Base-by-base conservation (phyloP, 30 jellyfish, hydroid and myxozoan species). In the Turritopsis dohrnii region DNA sequence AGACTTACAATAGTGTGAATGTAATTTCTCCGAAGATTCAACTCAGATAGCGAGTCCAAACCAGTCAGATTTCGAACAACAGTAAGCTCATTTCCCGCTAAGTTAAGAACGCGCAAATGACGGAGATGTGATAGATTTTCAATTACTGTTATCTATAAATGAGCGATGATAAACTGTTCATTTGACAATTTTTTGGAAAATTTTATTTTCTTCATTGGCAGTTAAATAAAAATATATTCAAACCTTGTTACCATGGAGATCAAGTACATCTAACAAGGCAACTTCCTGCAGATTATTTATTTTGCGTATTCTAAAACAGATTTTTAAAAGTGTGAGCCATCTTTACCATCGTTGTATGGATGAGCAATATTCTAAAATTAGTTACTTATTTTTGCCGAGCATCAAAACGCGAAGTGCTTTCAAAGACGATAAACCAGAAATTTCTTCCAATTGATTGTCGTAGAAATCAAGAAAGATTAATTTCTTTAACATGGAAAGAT, bases 161-260 rank as follows among this genome's bases (percentile, higher is more conserved):
- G 30, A 69, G 19, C 23, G 19, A 41, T 41, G n/a, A 54, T 54
- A n/a, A 54, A 16, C 72, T 54, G 72, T 54, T 54, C 18, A 54
- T 16, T 54, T 54, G n/a, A 54, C 18, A 18, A 54, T 54, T 54
- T 54, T 16, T 54, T 54, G n/a, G 19, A 54, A 54, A 54, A 54
- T 54, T 16, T 54, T 54, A 16, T 54, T 54, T 16, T 16, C 18
- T 16, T n/a, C 19, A 54, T n/a, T 16, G 18, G n/a, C n/a, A 69
- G 77, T 1, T 27, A 69, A 69, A 7, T 16, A 69, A n/a, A 69
- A 69, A 69, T 69, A 28, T 52, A 18, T 21, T 8, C 90, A 16
- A 24, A 93, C 98, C 96, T 85, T 87, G 82, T 93, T 93, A 16
- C 98, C 98, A 82, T 93, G 98, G 60, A 93, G 96, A 88, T 93